Conservation (phyloP, 2,797 vertebrate genomes). For the Silurus aristotelis region DNA sequence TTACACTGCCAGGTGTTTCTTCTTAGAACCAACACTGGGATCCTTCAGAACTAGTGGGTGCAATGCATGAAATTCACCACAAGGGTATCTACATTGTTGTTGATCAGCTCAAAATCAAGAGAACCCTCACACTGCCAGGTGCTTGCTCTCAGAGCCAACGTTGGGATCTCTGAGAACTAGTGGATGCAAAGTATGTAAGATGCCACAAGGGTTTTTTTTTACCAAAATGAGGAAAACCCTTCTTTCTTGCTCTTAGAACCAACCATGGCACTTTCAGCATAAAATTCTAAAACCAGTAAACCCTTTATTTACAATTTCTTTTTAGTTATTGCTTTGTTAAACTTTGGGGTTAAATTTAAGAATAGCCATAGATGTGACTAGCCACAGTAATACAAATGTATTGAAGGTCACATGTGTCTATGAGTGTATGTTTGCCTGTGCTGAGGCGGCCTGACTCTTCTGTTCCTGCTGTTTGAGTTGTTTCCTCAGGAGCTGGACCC, state of each 20-base stretch:
- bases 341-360: not conserved
- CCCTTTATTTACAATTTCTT: too few relatives aligned
- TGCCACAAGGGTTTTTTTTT: too few relatives aligned
- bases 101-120: not conserved
- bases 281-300: too few relatives aligned
- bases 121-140: not conserved
- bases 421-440: constrained; percentile 77
- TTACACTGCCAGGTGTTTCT: not conserved
- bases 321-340: not conserved
- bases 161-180: not conserved
- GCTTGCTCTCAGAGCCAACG: too few relatives aligned
- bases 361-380: not conserved
- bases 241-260: too few relatives aligned
- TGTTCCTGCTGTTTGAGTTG: constrained; percentile 95
- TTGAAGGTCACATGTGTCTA: not conserved
- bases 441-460: constrained; percentile 88
- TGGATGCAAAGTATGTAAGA: too few relatives aligned
- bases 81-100: not conserved
- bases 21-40: too few relatives aligned
- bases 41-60: not conserved
- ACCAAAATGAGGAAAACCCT: too few relatives aligned
- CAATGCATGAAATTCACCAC: not conserved
- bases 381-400: not conserved
- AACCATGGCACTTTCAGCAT: too few relatives aligned
- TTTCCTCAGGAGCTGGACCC: constrained; percentile 90